Conservation (phyloP, 2,888 invertebrate genomes). For the Drosophila quinaria region DNA sequence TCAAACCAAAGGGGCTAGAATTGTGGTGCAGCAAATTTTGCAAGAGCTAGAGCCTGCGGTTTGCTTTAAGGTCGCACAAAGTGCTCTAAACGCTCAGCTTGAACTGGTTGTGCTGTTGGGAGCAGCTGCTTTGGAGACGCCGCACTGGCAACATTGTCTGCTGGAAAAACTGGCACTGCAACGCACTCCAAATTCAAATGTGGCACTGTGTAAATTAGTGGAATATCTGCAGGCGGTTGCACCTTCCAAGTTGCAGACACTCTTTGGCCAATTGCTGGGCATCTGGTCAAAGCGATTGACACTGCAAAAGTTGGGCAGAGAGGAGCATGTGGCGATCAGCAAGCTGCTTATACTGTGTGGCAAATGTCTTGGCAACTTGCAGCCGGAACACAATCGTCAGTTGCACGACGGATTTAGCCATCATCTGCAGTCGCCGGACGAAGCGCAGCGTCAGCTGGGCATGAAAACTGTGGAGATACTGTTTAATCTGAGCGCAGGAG, state of each 20-base stretch:
- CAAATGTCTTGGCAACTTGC: slow-evolving; percentile 83
- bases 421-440: slow-evolving; percentile 89
- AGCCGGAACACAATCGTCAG: slow-evolving; percentile 80
- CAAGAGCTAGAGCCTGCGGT: slow-evolving; percentile 87
- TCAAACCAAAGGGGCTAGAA: slow-evolving; percentile 27
- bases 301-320: slow-evolving; percentile 88
- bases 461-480: slow-evolving; percentile 91
- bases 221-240: slow-evolving; percentile 87
- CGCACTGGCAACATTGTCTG: slow-evolving; percentile 90
- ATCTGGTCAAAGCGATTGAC: slow-evolving; percentile 90
- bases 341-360: slow-evolving; percentile 88
- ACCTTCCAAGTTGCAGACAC: slow-evolving; percentile 82
- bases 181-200: slow-evolving; percentile 86
- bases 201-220: slow-evolving; percentile 88
- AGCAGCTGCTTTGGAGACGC: slow-evolving; percentile 86
- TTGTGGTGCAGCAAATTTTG: slow-evolving; percentile 86
- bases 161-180: slow-evolving; percentile 88
- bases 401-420: slow-evolving; percentile 89
- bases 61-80: slow-evolving; percentile 84
- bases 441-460: slow-evolving; percentile 89
- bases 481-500: slow-evolving; percentile 86
- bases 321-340: slow-evolving; percentile 90
- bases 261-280: slow-evolving; percentile 88
- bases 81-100: slow-evolving; percentile 87
- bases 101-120: slow-evolving; percentile 85